Evolutionary conservation across 2,888 invertebrate genomes (phyloP).

Genomic region (Athetis lepigone): DNA sequence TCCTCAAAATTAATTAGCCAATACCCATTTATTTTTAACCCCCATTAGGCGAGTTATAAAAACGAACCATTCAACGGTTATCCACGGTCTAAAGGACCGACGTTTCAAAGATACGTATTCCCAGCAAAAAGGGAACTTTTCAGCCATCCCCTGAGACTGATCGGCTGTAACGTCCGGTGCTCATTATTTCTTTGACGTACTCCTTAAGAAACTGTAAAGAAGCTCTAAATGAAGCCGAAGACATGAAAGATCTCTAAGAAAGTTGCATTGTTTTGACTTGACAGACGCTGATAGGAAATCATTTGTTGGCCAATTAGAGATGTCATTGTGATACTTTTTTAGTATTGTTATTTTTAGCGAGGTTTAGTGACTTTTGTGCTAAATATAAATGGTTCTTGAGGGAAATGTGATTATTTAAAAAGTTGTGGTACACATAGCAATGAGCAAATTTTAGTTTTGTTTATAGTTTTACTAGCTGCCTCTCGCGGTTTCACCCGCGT

Average conservation of each 20-base stretch:
- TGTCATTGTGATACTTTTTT: slow-evolving; percentile 16
- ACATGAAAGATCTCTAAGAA: slow-evolving; percentile 54
- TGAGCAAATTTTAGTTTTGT: no score
- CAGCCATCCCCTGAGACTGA: slow-evolving; percentile 64
- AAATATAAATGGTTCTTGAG: neutral
- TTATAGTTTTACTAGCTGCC: no score
- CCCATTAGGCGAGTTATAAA: slow-evolving; percentile 33
- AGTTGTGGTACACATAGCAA: no score
- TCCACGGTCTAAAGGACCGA: slow-evolving; percentile 46
- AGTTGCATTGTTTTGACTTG: slow-evolving; percentile 64
- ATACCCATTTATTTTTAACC: slow-evolving; percentile 15
- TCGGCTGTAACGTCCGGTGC: slow-evolving; percentile 70
- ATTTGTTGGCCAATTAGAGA: slow-evolving; percentile 59
- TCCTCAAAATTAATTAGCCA: neutral
- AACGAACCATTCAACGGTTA: slow-evolving; percentile 44
- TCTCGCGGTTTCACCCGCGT: no score
- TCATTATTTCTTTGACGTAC: slow-evolving; percentile 77
- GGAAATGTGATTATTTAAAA: neutral
- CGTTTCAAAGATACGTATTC: slow-evolving; percentile 54
- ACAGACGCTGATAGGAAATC: slow-evolving; percentile 45
- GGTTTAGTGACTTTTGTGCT: slow-evolving; percentile 9
- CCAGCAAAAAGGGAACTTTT: slow-evolving; percentile 61
- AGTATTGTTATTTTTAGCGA: slow-evolving; percentile 14
- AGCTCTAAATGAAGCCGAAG: slow-evolving; percentile 68
- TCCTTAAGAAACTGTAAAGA: slow-evolving; percentile 66